Base-by-base conservation (phyloP, 1,140 invertebrate genomes). In the Meloidogyne exigua region DNA sequence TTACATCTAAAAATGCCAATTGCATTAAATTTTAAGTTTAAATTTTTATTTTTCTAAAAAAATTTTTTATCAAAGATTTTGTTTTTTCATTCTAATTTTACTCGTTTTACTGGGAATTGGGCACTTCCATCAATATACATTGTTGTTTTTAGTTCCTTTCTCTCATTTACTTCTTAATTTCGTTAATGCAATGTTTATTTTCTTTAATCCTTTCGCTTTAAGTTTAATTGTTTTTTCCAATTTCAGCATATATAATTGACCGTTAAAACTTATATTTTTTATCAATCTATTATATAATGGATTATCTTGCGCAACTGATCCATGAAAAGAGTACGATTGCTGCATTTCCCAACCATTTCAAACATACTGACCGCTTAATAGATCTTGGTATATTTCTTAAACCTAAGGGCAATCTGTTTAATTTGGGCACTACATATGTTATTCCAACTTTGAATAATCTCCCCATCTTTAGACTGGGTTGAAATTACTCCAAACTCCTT, bases 291-390 rank as follows among this genome's bases (percentile, higher is more conserved):
- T 57, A 49, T 49, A 32, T 57, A 57, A 73, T 73, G 72, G 72
- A 73, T 64, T 73, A 73, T 64, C 72, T 73, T 39, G 72, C 72
- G 21, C 57, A 73, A 32, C 28, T 73, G 7, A 81, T 79, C 18
- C 42, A 68, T 15, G 78, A 79, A 18, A 67, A 71, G 18, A 72
- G 57, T 25, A 65, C 39, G 18, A 36, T 79, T 44, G 25, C 39
- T 11, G 36, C 44, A 15, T 81, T 79, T 68, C 78, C 78, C 0
- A 68, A 70, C n/a, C 68, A 63, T 42, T 79, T 79, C 28, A 72
- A 39, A 64, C 79, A 79, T 76, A 42, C 81, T 23, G 78, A 79
- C 26, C 79, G 78, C 25, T 42, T 79, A 26, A 42, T 81, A 36
- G 78, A 79, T 74, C 68, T 79, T 36, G 77, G 77, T 79, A 28